Evolutionary conservation across 2,113 vertebrate genomes (phyloP).

Genomic region (Chlamydotis undulata): DNA sequence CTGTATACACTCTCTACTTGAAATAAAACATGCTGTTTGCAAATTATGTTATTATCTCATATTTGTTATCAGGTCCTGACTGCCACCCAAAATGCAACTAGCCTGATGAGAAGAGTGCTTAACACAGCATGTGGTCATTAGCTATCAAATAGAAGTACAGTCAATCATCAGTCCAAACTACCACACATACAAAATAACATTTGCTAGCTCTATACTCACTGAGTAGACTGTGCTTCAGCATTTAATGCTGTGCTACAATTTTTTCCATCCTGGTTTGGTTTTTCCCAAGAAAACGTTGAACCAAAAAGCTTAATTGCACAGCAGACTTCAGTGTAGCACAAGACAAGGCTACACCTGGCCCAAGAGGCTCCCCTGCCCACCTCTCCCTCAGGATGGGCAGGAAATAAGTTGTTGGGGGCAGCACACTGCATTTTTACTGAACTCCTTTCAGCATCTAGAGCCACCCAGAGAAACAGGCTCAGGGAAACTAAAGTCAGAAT

Average conservation of each 20-base stretch:
- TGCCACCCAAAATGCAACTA: not conserved
- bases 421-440: not conserved
- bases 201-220: not conserved
- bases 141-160: not conserved
- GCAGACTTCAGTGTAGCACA: not conserved
- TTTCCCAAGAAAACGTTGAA: accelerated
- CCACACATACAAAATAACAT: not conserved
- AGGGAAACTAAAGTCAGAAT: not conserved
- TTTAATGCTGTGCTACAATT: not conserved
- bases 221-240: not conserved
- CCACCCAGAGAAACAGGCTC: not conserved
- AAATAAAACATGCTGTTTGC: not conserved
- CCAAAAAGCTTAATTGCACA: not conserved
- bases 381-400: not conserved
- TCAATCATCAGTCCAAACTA: not conserved
- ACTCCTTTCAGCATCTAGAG: not conserved
- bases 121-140: not conserved
- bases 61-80: not conserved
- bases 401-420: not conserved
- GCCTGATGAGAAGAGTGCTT: not conserved
- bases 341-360: not conserved
- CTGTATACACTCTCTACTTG: not conserved
- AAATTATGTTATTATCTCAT: not conserved
- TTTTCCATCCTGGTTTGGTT: not conserved
- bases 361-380: not conserved